Base-by-base conservation (phyloP, 2,888 invertebrate genomes). In the Timema cristinae region DNA sequence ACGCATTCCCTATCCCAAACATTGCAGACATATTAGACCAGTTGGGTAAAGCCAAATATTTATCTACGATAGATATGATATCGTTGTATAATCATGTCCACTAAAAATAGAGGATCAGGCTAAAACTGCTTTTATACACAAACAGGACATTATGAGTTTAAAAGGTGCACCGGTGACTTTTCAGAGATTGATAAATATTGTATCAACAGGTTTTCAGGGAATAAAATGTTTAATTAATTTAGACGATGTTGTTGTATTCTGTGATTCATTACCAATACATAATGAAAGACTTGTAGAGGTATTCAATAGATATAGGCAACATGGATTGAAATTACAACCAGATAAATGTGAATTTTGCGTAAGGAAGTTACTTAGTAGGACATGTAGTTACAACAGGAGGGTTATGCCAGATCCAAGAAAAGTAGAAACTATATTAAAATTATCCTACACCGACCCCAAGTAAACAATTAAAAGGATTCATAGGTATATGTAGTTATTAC, bases 341-440 rank as follows among this genome's bases (percentile, higher is more conserved):
- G 72, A 71, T n/a, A 75, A 74, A 69, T 75, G 74, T 67, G 66
- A 68, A 9, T 66, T 32, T 72, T 75, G 10, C 49, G 50, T 8
- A 72, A 52, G 10, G 32, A 56, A 47, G 61, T 69, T 13, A 50
- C 67, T 49, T 48, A 63, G n/a, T 49, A 7, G 50, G 52, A 15
- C 61, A 61, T 63, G 11, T 67, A 15, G 76, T 78, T 7, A 74
- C 72, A 9, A 15, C 16, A 9, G 9, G 69, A 7, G 72, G 72
- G 15, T 68, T 71, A 49, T 63, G 67, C 15, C 74, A 70, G 11
- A 52, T 63, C 47, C 66, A 61, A 16, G n/a, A 67, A 49, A 52
- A 67, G 67, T 9, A 68, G 8, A 16, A 47, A 50, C 10, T 50
- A 63, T n/a, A 56, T 16, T 15, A 10, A 8, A 16, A 67, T 52